These are phyloP conservation scores for Acanthosepion pharaonis DNA, from an alignment of 2,888 invertebrate species.

Conservation along the genomic window DNA sequence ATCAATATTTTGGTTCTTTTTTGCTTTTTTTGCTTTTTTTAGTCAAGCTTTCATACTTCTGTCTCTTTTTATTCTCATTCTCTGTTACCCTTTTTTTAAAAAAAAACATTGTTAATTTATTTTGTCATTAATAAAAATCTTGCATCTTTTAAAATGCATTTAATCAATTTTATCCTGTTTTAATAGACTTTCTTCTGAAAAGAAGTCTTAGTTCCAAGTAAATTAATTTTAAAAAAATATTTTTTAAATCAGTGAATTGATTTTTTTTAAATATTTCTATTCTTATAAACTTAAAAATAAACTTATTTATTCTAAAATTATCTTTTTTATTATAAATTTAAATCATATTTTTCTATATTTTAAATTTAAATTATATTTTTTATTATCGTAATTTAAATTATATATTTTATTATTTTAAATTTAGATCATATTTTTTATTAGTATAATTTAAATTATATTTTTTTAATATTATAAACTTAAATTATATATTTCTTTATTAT, in stretches of 20 bases:
- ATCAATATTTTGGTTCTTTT: slow-evolving; percentile 24
- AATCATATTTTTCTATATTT: neutral
- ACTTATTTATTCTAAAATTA: too few species aligned
- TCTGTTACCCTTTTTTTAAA: neutral
- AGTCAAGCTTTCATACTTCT: neutral
- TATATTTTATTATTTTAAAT: neutral
- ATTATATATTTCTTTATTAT: neutral
- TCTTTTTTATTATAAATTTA: too few species aligned
- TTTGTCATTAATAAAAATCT: neutral
- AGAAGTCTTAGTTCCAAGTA: neutral
- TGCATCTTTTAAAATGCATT: neutral
- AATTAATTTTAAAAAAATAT: neutral
- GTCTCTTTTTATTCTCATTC: neutral
- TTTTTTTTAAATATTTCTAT: too few species aligned
- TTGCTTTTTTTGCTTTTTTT: neutral
- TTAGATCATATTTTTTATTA: neutral
- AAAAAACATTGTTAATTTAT: neutral
- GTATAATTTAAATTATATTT: neutral
- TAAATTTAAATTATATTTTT: neutral
- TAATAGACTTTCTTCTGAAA: neutral
- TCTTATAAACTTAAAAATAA: too few species aligned
- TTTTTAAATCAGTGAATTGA: too few species aligned
- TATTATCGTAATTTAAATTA: neutral
- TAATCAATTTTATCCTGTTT: neutral
- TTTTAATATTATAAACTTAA: neutral